Evolutionary conservation across 2,888 invertebrate species (phyloP).

Genomic region (Drosophila pegasa): DNA sequence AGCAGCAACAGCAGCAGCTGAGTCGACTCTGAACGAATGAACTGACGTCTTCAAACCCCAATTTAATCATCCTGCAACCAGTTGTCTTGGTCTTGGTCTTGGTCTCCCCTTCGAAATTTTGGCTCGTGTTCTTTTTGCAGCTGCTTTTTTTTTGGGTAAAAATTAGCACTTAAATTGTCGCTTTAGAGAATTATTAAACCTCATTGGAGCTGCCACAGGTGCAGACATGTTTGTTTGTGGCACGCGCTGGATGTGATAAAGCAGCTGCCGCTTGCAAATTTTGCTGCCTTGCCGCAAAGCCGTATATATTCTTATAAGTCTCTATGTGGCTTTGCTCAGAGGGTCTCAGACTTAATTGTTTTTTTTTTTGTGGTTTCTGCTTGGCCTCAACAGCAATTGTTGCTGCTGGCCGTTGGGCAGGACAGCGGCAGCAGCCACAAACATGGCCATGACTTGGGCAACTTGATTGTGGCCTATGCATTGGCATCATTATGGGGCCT

Average conservation of each 20-base stretch:
- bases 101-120: constrained; percentile 46
- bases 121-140: constrained; percentile 68
- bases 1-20: constrained; percentile 15
- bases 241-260: constrained; percentile 37
- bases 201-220: constrained; percentile 41
- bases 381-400: constrained; percentile 28
- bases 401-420: constrained; percentile 26
- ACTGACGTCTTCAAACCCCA: constrained; percentile 40
- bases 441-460: constrained; percentile 71
- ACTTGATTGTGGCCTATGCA: constrained; percentile 63
- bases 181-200: constrained; percentile 62
- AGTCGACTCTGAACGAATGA: constrained; percentile 20
- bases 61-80: constrained; percentile 47
- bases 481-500: constrained; percentile 66
- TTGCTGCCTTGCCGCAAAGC: constrained; percentile 16
- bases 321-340: constrained; percentile 35
- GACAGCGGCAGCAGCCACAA: constrained; percentile 22
- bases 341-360: constrained; percentile 64
- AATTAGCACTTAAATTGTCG: constrained; percentile 71
- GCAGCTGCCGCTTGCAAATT: constrained; percentile 34
- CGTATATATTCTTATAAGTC: constrained; percentile 2
- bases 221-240: constrained; percentile 17
- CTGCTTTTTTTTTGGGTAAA: constrained; percentile 58
- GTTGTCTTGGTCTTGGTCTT: no score
- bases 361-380: constrained; percentile 65